A percentile compares a stretch with the other conserved stretches of the same genome.
phyloP scores from a whole-genome alignment of 1,140 invertebrate species.

The Cylas formicarius region DNA sequence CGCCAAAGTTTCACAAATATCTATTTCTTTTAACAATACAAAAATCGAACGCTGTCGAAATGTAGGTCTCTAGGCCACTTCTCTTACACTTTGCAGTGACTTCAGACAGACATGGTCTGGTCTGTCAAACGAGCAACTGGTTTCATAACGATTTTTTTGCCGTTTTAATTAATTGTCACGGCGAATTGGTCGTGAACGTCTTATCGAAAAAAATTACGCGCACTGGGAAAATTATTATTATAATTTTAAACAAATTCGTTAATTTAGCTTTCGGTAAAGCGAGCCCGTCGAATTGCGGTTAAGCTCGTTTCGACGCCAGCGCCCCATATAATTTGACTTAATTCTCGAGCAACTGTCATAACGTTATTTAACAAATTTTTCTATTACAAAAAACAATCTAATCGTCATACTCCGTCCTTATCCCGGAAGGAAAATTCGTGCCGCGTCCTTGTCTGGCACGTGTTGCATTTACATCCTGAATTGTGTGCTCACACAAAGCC shows the following conservation, averaged over 20 bases:
- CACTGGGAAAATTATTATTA: conserved; percentile 3
- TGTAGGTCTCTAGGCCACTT: conserved; percentile 65
- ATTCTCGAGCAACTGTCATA: no score
- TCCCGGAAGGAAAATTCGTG: no score
- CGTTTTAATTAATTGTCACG: not conserved
- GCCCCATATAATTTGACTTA: no score
- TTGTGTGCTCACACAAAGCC: no score
- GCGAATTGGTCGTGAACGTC: not conserved
- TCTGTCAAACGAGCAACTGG: conserved; percentile 15
- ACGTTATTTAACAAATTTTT: no score
- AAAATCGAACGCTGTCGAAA: conserved; percentile 53
- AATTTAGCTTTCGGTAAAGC: not conserved
- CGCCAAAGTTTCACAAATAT: conserved; percentile 42
- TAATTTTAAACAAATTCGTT: not conserved
- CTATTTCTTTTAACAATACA: conserved; percentile 42
- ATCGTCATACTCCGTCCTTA: no score
- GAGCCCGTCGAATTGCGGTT: no score
- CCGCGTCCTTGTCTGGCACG: no score
- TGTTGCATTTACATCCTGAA: no score
- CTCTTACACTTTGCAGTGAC: conserved; percentile 60
- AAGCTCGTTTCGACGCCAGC: no score
- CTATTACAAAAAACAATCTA: no score
- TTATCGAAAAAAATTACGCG: not conserved
- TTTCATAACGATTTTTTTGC: conserved; percentile 10
- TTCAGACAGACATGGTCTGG: no score